These are phyloP conservation scores for Atherinomorus stipes DNA, from an alignment of 2,113 vertebrate genomes.

Conservation along the genomic window DNA sequence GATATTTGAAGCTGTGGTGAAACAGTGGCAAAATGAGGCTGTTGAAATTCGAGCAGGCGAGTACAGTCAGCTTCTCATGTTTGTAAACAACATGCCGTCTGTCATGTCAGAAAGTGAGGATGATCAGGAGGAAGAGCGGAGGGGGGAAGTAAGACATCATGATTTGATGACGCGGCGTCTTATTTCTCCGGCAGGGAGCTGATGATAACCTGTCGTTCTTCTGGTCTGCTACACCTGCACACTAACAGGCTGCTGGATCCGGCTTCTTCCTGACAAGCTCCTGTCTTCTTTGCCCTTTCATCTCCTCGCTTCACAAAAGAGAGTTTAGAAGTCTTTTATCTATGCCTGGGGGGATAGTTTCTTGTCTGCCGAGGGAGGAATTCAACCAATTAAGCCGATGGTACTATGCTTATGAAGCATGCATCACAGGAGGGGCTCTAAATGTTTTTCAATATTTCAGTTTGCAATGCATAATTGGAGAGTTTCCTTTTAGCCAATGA, in stretches of 20 bases:
- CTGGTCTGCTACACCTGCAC: conserved; percentile 74
- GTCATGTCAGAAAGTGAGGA: conserved; percentile 52
- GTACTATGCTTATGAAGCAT: conserved; percentile 63
- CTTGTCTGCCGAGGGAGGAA: conserved; percentile 67
- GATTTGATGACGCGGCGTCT: conserved; percentile 69
- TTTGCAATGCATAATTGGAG: conserved; percentile 57
- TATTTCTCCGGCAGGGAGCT: conserved; percentile 71
- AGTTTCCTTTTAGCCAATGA: conserved; percentile 20
- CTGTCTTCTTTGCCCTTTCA: conserved; percentile 80
- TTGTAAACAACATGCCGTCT: conserved; percentile 52
- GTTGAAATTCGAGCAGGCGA: conserved; percentile 11
- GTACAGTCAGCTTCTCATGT: conserved; percentile 33
- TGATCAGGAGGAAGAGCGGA: conserved; percentile 47
- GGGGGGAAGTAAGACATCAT: conserved; percentile 70
- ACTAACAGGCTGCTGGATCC: conserved; percentile 70
- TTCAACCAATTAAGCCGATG: conserved; percentile 76
- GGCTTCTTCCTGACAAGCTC: conserved; percentile 77
- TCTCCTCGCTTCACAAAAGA: conserved; percentile 79
- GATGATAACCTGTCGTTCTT: conserved; percentile 79
- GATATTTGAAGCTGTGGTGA: conserved; percentile 1
- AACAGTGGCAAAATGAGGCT: conserved; percentile 5
- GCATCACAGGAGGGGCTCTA: conserved; percentile 58
- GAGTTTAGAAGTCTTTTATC: conserved; percentile 80
- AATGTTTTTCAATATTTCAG: conserved; percentile 59
- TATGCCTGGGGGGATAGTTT: conserved; percentile 74